These are phyloP conservation scores for Rhinogobius similis DNA, from an alignment of 2,113 vertebrate species.

Conservation along the genomic window DNA sequence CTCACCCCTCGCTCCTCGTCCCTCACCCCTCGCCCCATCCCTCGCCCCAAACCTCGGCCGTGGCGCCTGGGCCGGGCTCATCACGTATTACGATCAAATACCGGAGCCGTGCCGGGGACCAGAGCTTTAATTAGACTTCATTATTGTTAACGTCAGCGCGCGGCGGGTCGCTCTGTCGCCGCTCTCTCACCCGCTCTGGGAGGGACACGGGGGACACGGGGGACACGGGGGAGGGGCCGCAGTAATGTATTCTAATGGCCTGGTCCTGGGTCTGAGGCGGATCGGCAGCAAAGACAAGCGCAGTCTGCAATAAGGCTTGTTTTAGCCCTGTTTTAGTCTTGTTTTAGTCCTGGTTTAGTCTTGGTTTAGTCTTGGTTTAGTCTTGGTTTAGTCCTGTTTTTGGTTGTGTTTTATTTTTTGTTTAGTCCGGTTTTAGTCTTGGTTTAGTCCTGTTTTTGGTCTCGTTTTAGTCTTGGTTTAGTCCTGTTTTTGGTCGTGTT, in stretches of 20 bases:
- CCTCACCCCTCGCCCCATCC: slow-evolving; percentile 53
- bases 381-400: too few species aligned
- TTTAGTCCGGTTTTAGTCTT: too few species aligned
- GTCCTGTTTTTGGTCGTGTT: too few species aligned
- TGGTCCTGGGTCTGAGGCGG: background rate
- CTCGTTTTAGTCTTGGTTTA: too few species aligned
- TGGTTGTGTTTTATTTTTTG: too few species aligned
- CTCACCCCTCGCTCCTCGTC: background rate
- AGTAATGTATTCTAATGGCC: slow-evolving; percentile 75
- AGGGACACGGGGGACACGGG: slow-evolving; percentile 53
- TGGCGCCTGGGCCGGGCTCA: slow-evolving; percentile 60
- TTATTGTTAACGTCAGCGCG: slow-evolving; percentile 82
- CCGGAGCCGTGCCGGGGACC: slow-evolving; percentile 53
- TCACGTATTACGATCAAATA: slow-evolving; percentile 77
- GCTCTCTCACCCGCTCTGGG: slow-evolving; percentile 62
- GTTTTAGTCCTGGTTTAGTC: too few species aligned
- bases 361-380: too few species aligned
- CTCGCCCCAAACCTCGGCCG: slow-evolving; percentile 44
- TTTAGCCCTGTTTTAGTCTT: too few species aligned
- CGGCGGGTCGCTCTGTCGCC: slow-evolving; percentile 50
- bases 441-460: too few species aligned
- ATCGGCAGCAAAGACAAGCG: too few species aligned
- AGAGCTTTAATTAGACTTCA: slow-evolving; percentile 80
- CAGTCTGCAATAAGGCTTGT: too few species aligned
- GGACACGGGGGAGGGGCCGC: slow-evolving; percentile 23